Percentiles rank a stretch among this genome's conserved stretches.
phyloP scores from a whole-genome alignment of 30 jellyfish, hydroid and myxozoan species.

The Phacellophora camtschatica region DNA sequence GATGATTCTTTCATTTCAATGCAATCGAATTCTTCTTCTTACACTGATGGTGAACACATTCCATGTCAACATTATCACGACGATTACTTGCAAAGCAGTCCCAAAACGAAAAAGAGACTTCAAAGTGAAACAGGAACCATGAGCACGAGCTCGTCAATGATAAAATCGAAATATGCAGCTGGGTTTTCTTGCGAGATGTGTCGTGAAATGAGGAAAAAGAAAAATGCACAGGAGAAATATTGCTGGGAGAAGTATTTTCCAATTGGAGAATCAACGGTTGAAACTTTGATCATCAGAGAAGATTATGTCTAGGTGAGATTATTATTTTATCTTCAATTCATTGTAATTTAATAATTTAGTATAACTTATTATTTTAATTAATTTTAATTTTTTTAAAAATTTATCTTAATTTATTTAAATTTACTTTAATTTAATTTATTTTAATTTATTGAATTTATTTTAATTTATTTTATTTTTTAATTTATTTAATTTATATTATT shows the following conservation, averaged over 20 bases:
- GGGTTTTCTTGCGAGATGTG: slow-evolving; percentile 91
- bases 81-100: slow-evolving; percentile 7
- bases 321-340: neutral
- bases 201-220: slow-evolving; percentile 68
- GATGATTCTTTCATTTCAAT: slow-evolving; percentile 17
- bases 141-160: slow-evolving; percentile 24
- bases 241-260: slow-evolving; percentile 95
- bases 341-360: neutral
- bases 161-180: slow-evolving; percentile 62
- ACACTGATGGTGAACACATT: neutral
- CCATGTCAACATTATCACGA: slow-evolving; percentile 10
- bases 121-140: slow-evolving; percentile 47
- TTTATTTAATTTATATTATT: no score
- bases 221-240: slow-evolving; percentile 69
- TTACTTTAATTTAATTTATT: no score
- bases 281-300: slow-evolving; percentile 36
- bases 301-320: slow-evolving; percentile 57
- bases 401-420: no score
- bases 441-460: no score
- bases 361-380: no score
- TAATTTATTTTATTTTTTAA: no score
- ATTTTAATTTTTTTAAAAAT: no score
- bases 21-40: neutral
- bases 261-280: slow-evolving; percentile 75
- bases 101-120: neutral